Base-by-base conservation (phyloP, 2,113 vertebrate species). In the Xenus cinereus region DNA sequence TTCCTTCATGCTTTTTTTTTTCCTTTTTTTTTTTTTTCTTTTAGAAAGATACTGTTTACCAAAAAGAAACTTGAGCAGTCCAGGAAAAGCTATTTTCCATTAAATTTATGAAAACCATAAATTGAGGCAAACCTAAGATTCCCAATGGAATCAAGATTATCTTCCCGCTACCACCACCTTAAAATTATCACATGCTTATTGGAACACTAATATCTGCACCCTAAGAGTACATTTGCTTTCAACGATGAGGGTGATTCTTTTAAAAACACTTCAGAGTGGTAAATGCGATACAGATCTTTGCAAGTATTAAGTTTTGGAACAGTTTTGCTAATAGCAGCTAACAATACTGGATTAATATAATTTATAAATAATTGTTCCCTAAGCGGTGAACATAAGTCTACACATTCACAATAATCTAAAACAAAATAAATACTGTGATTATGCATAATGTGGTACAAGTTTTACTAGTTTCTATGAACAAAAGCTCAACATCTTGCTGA, bases 111-210 rank as follows among this genome's bases (percentile, higher is more conserved):
- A 98, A 98, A 98, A 98, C 97, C 98, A 98, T 97, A 98, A 98
- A 98, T 97, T 98, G 97, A 98, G 97, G 96, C 97, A 98, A 98
- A 98, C 97, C 98, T 98, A 98, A 98, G 98, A 98, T 98, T 98
- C 98, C 97, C 97, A 98, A 98, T 97, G 98, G 98, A 98, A 98
- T 98, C 98, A 98, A 98, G 98, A 98, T 98, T 97, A 98, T 98
- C 98, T 98, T 98, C 98, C 98, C 98, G 97, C 98, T 98, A 98
- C 97, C 98, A 98, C 98, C 98, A 98, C 98, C 97, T 97, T 97
- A 98, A 98, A 96, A 98, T 97, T 98, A 98, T 98, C 97, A 98
- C 98, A 98, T 98, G 98, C 98, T 97, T 98, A 98, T 96, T 98
- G 98, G 96, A 97, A 98, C 98, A 97, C 98, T 97, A 98, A 96